Conservation (phyloP, 1,140 invertebrate species). For the Phortica variegata region DNA sequence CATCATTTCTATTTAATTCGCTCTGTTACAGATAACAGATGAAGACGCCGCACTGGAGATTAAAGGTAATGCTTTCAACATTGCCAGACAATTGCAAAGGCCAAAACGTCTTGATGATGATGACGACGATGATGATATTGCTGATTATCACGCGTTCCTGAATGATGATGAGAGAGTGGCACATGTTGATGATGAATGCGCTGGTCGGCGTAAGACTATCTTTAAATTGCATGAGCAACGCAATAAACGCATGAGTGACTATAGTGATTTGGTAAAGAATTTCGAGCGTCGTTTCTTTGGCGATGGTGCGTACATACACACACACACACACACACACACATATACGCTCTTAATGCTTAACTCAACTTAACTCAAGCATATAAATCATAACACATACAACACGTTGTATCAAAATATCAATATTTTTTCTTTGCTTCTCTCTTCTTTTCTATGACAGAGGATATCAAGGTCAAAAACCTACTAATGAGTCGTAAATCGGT, state of each 20-base stretch:
- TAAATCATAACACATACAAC: background rate
- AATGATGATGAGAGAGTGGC: slow-evolving; percentile 27
- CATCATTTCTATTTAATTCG: slow-evolving; percentile 18
- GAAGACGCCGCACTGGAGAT: slow-evolving; percentile 61
- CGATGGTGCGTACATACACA: slow-evolving; percentile 31
- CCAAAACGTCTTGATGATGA: slow-evolving; percentile 56
- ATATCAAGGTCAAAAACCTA: slow-evolving; percentile 43
- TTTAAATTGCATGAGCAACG: slow-evolving; percentile 36
- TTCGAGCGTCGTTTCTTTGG: slow-evolving; percentile 46
- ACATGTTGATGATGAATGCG: slow-evolving; percentile 28
- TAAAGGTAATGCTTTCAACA: slow-evolving; percentile 63
- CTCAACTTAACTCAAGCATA: background rate
- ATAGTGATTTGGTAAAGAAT: slow-evolving; percentile 46
- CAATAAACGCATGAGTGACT: slow-evolving; percentile 37
- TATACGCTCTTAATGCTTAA: background rate
- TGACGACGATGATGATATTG: slow-evolving; percentile 46
- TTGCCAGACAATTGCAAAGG: slow-evolving; percentile 64
- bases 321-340: background rate
- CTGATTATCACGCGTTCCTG: slow-evolving; percentile 17
- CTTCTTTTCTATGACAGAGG: slow-evolving; percentile 10
- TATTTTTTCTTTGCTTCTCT: background rate
- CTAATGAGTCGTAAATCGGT: slow-evolving; percentile 45
- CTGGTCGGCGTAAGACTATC: slow-evolving; percentile 42
- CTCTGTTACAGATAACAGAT: slow-evolving; percentile 36
- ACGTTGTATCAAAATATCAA: background rate